Base-by-base conservation (phyloP, 2,113 vertebrate genomes). In the Tricholaema leucomelas region DNA sequence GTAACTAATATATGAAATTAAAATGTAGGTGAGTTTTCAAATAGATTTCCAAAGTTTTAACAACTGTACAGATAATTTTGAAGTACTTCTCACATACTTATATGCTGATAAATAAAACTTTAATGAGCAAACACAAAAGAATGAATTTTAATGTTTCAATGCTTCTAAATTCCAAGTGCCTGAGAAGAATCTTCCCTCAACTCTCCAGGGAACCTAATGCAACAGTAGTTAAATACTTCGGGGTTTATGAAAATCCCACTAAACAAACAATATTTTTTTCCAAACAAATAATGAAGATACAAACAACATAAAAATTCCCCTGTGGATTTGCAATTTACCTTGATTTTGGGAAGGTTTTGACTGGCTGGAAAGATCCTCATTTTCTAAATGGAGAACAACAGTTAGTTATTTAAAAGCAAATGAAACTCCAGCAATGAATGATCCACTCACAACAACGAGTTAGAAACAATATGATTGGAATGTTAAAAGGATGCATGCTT, bases 301-400 rank as follows among this genome's bases (percentile, higher is more conserved):
- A 85, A 71, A 40, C 21, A 87, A 81, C 72, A 85, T 13, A 82
- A 81, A 61, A 87, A 75, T 59, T 19, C 50, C 72, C 88, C 79
- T 50, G 31, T 13, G 82, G 38, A 86, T 76, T 8, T 80, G 78
- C 50, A 92, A 88, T 96, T 98, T 97, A 98, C 98, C 96, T 96
- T 97, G 97, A 95, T 91, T 97, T 90, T 97, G 97, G 50, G 96
- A 81, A 91, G 97, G 64, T 95, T 98, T 98, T 94, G 96, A 50
- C 75, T 97, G 97, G 88, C 40, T 96, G 78, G 97, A 95, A 93
- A 96, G 91, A 55, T 98, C 98, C 80, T 98, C 98, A 85, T 94
- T 97, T 96, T 98, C 98, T 98, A 94, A 66, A 89, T 31, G 81
- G 69, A 97, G 81, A 90, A 94, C 28, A 96, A 81, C 7, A 95